phyloP scores from a whole-genome alignment of 2,113 vertebrate species.

The Misgurnus mizolepis region DNA sequence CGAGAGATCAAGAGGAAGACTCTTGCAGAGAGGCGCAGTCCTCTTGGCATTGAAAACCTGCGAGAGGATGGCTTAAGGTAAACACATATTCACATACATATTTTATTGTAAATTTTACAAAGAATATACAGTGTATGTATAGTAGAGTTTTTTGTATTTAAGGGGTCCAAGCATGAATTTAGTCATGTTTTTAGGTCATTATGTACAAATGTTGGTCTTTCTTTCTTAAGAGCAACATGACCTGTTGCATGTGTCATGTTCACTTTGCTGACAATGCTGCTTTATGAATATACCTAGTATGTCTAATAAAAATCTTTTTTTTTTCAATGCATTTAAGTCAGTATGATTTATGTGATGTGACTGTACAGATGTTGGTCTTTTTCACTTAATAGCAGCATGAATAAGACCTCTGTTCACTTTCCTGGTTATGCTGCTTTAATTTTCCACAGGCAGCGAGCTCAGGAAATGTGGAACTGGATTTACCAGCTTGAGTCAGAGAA shows the following conservation, averaged over 20 bases:
- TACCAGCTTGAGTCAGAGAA: slow-evolving; percentile 89
- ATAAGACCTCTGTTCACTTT: not conserved
- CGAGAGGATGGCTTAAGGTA: slow-evolving; percentile 82
- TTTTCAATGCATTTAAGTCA: no score
- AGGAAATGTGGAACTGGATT: slow-evolving; percentile 86
- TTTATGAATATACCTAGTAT: no score
- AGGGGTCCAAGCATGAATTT: no score
- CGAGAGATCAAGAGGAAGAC: slow-evolving; percentile 84
- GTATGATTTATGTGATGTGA: no score
- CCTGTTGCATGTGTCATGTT: no score
- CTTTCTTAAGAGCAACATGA: no score
- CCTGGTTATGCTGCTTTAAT: not conserved
- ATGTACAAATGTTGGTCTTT: no score
- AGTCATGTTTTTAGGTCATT: no score
- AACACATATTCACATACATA: not conserved
- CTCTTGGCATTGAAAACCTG: slow-evolving; percentile 74
- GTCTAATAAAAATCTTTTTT: no score
- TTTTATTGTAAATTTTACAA: not conserved
- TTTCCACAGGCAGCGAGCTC: slow-evolving; percentile 77
- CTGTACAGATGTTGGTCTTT: no score
- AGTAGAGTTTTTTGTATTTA: no score
- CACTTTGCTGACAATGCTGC: no score
- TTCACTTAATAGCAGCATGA: not conserved
- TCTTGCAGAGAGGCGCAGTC: slow-evolving; percentile 76
- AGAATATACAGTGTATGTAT: not conserved